phyloP scores from a whole-genome alignment of 2,888 invertebrate species.

The Esperia sulphurella region DNA sequence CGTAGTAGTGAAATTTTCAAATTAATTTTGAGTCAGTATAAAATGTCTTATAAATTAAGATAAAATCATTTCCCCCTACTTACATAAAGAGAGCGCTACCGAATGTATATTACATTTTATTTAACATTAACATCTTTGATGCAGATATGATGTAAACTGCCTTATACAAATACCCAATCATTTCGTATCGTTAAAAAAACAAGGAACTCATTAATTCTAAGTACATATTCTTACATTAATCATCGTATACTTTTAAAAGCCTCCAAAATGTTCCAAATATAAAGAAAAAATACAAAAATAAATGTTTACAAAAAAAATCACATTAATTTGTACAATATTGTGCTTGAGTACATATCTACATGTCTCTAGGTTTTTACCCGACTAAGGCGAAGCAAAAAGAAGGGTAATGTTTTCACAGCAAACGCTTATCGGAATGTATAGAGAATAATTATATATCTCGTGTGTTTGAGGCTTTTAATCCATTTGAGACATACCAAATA shows the following conservation, averaged over 20 bases:
- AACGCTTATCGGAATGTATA: neutral
- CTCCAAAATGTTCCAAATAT: slow-evolving; percentile 68
- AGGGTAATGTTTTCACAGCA: neutral
- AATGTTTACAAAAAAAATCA: slow-evolving; percentile 51
- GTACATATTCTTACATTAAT: slow-evolving; percentile 73
- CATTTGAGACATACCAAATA: neutral
- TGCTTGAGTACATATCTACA: slow-evolving; percentile 12
- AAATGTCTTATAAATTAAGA: neutral
- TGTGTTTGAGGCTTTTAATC: neutral
- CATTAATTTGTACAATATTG: slow-evolving; percentile 53
- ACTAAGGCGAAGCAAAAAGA: neutral
- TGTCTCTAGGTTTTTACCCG: neutral
- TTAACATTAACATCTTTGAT: slow-evolving; percentile 36
- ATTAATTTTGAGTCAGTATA: slow-evolving; percentile 11
- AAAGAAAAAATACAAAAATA: slow-evolving; percentile 50
- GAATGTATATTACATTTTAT: slow-evolving; percentile 32
- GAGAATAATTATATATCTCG: neutral
- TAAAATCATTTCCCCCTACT: slow-evolving; percentile 10
- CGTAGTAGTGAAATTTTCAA: neutral
- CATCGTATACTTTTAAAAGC: slow-evolving; percentile 76
- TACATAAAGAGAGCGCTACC: slow-evolving; percentile 19
- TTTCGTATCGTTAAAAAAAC: slow-evolving; percentile 42
- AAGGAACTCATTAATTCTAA: slow-evolving; percentile 75
- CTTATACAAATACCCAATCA: slow-evolving; percentile 42
- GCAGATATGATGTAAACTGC: slow-evolving; percentile 31